Evolutionary conservation across 2,888 invertebrate genomes (phyloP), one percentile per base, ranked within the genome.

Genomic region (Phorcus lineatus): DNA sequence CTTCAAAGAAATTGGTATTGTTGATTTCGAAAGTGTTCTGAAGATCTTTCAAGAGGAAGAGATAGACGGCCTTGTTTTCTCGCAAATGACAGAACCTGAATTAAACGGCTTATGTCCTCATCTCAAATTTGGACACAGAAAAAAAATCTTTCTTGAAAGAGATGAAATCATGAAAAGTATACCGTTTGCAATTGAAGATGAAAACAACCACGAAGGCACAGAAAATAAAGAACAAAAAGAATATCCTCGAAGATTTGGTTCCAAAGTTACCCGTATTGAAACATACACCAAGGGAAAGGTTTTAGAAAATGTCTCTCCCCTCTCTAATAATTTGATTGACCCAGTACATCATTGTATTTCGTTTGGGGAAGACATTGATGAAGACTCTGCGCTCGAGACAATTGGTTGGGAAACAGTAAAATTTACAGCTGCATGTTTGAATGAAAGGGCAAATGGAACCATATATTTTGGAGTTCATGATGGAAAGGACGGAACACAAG

Each of bases 391-490:
- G 17, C 16, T 77, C 0, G 36, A 74, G 11, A 52, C 66, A 17
- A 19, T 82, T 7, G 66, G 66, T 16, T 28, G 24, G 28, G 80
- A 78, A 62, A 54, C 74, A 13, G 57, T 82, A 2, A 62, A 74
- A 13, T 85, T 82, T 79, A 78, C 66, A 3, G 74, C 82, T 28
- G 84, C 84, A 1, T 85, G 84, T 62, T 66, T 85, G 79, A 85
- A 85, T 67, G 85, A 84, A 17, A 47, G 81, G 67, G 79, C 83
- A 2, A 85, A 85, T 82, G 85, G 83, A 54, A 84, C 82, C 13
- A 67, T 85, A 24, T 83, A 85, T 67, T 82, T 81, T 79, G 85
- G 85, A 24, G 78, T 85, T 67, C 36, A 52, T 70, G 74, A 62
- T 31, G 57, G 54, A 11, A 28, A 36, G 22, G 36, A 62, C 17